These are phyloP conservation scores for Mayetiola destructor DNA, from an alignment of 2,888 invertebrate genomes.

Conservation along the genomic window DNA sequence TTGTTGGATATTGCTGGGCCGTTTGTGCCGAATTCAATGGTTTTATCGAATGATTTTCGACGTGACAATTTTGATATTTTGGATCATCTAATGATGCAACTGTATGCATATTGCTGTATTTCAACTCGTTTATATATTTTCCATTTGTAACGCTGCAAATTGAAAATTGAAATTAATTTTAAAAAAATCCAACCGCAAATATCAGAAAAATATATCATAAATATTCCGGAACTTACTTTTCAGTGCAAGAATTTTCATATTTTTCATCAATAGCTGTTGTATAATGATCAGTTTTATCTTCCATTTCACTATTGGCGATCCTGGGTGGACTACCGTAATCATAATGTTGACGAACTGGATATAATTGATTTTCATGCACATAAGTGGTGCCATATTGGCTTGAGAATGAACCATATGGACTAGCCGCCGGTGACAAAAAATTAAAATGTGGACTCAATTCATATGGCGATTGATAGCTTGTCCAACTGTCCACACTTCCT, in stretches of 20 bases:
- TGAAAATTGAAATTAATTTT: no score
- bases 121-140: conserved; percentile 33
- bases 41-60: conserved; percentile 22
- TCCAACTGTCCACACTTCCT: conserved; percentile 64
- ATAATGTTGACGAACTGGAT: conserved; percentile 48
- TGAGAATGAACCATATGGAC: conserved; percentile 48
- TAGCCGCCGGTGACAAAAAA: conserved; percentile 52
- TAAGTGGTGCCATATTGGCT: conserved; percentile 51
- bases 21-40: conserved; percentile 15
- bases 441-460: conserved; percentile 62
- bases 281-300: conserved; percentile 47
- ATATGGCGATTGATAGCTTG: conserved; percentile 57
- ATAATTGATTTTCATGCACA: conserved; percentile 58
- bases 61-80: conserved; percentile 27
- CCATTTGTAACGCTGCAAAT: conserved; percentile 25
- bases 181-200: no score
- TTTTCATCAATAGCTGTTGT: conserved; percentile 32
- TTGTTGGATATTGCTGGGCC: conserved; percentile 21
- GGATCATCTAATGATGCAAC: conserved; percentile 26
- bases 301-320: conserved; percentile 41
- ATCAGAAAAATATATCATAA: not conserved
- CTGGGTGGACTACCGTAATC: conserved; percentile 26
- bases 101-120: conserved; percentile 27
- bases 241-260: conserved; percentile 29
- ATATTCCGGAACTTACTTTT: conserved; percentile 26